phyloP scores from a whole-genome alignment of 2,888 invertebrate genomes.

The Troides oblongomaculatus region DNA sequence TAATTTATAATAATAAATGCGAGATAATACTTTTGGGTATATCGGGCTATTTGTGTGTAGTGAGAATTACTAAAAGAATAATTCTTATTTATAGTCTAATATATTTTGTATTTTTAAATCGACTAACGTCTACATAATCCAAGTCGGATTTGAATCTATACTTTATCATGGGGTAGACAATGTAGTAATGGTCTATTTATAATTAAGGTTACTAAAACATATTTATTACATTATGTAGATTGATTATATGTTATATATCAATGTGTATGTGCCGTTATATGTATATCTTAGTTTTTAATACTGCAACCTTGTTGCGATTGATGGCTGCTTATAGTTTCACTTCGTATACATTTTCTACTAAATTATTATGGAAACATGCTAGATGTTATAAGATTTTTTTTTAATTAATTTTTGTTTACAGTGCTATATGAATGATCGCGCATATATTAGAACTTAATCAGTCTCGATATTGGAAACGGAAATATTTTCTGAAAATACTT shows the following conservation, averaged over 20 bases:
- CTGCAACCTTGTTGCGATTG: conserved; percentile 12
- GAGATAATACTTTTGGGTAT: conserved; percentile 5
- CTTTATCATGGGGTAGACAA: conserved; percentile 14
- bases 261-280: conserved; percentile 8
- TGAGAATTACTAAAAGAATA: conserved; percentile 33
- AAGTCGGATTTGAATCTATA: conserved; percentile 2
- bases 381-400: neutral
- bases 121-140: conserved; percentile 23
- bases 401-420: neutral
- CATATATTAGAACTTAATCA: neutral
- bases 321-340: conserved; percentile 18
- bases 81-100: conserved; percentile 30
- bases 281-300: neutral
- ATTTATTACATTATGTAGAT: conserved; percentile 8
- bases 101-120: conserved; percentile 33
- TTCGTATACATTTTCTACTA: neutral
- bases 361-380: conserved; percentile 1
- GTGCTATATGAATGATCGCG: neutral
- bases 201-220: conserved; percentile 17
- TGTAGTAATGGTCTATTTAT: conserved; percentile 27
- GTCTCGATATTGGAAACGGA: neutral
- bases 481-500: conserved; percentile 4
- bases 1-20: conserved; percentile 9
- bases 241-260: neutral
- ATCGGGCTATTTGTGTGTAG: conserved; percentile 21